A percentile compares a stretch with the other conserved stretches of the same genome.
Evolutionary conservation across 2,888 invertebrate species (phyloP).

Genomic region (Mayetiola destructor): DNA sequence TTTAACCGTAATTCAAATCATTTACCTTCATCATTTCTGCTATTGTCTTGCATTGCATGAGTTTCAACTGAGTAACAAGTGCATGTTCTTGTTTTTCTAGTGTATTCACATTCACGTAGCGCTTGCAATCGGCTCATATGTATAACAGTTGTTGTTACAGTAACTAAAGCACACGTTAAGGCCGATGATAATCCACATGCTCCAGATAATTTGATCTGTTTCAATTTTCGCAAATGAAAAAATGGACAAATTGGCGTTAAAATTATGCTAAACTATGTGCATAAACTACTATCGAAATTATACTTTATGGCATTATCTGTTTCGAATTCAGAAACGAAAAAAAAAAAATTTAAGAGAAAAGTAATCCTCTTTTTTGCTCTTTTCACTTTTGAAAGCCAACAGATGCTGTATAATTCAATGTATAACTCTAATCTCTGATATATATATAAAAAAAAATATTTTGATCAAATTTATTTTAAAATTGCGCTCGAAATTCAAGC

Average conservation of each 20-base stretch:
- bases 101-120: constrained; percentile 58
- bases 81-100: constrained; percentile 57
- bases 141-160: constrained; percentile 43
- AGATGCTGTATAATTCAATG: too few relatives aligned
- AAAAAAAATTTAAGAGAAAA: too few relatives aligned
- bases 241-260: background rate
- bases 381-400: too few relatives aligned
- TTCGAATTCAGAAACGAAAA: too few relatives aligned
- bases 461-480: too few relatives aligned
- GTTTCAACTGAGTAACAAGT: constrained; percentile 62
- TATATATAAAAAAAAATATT: too few relatives aligned
- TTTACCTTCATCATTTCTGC: constrained; percentile 43
- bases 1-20: background rate
- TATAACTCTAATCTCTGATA: too few relatives aligned
- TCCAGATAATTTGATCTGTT: constrained; percentile 76
- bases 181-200: constrained; percentile 77
- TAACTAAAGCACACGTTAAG: constrained; percentile 72
- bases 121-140: constrained; percentile 84
- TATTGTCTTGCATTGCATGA: constrained; percentile 39
- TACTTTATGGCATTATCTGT: too few relatives aligned
- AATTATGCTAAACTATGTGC: too few relatives aligned
- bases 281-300: too few relatives aligned
- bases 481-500: too few relatives aligned
- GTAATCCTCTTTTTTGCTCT: too few relatives aligned
- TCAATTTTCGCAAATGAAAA: constrained; percentile 18